A percentile compares a stretch with the other conserved stretches of the same genome.
phyloP scores from a whole-genome alignment of 1,140 invertebrate genomes.

The Littorina saxatilis region DNA sequence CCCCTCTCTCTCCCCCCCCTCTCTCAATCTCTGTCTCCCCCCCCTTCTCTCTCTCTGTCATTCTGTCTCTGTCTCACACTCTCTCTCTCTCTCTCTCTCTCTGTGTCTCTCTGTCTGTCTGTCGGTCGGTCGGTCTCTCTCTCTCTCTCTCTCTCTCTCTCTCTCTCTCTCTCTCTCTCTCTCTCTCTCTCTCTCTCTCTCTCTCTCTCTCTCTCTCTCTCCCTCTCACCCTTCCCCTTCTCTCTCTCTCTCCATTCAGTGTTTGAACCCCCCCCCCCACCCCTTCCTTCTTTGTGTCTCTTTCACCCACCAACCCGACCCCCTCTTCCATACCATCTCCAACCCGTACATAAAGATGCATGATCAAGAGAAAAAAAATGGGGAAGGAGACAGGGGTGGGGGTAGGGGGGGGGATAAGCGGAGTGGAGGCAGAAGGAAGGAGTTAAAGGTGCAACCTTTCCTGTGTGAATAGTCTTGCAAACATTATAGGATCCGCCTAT shows the following conservation, averaged over 20 bases:
- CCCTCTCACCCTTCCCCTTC: no score
- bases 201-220: slow-evolving; percentile 2
- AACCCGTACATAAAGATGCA: no score
- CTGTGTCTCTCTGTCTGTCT: no score
- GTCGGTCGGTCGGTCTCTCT: no score
- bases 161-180: background rate
- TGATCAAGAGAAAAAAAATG: no score
- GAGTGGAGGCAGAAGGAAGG: no score
- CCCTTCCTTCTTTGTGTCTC: slow-evolving; percentile 38
- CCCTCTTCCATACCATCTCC: slow-evolving; percentile 20
- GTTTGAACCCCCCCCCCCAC: slow-evolving; percentile 23
- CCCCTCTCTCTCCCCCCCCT: slow-evolving; percentile 1
- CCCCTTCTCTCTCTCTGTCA: background rate
- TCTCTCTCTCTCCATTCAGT: background rate
- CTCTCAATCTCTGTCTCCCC: background rate
- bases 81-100: no score
- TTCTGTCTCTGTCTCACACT: background rate
- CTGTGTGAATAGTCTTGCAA: no score
- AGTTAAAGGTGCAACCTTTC: no score
- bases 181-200: background rate
- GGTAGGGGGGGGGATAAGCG: no score
- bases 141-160: background rate
- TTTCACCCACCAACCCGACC: slow-evolving; percentile 20
- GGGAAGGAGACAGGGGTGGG: no score
- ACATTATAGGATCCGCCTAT: no score